phyloP scores from a whole-genome alignment of 1,140 invertebrate species.

The Lepidurus couesii region DNA sequence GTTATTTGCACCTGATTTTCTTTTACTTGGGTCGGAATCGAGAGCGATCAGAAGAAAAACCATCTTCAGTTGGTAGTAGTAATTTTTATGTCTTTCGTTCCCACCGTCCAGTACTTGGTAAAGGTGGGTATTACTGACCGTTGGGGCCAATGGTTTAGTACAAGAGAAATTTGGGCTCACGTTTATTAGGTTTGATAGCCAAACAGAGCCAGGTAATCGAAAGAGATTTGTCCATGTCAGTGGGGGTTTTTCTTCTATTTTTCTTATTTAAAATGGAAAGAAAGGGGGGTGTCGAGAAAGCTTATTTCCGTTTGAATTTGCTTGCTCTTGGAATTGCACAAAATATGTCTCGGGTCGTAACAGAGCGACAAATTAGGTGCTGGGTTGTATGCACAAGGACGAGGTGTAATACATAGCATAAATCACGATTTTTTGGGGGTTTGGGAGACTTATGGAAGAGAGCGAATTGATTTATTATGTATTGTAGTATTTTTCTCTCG shows the following conservation, averaged over 20 bases:
- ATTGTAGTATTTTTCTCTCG: background rate
- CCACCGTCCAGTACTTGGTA: background rate
- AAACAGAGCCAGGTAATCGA: background rate
- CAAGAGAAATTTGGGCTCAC: background rate
- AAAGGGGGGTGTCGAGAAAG: background rate
- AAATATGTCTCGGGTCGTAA: conserved; percentile 11
- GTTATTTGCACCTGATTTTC: too few species aligned
- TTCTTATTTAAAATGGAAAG: conserved; percentile 7
- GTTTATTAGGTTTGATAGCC: conserved; percentile 3
- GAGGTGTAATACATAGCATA: background rate
- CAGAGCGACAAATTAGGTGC: conserved; percentile 14
- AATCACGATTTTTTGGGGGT: background rate
- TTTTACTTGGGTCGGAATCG: too few species aligned
- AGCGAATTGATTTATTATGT: background rate
- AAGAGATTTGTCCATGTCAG: conserved; percentile 11
- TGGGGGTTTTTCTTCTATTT: background rate
- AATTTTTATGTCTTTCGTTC: background rate
- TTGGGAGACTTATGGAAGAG: background rate
- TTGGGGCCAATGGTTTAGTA: background rate
- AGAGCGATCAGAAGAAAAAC: too few species aligned
- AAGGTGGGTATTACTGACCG: background rate
- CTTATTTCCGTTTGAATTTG: background rate
- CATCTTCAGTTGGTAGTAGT: too few species aligned
- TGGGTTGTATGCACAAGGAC: background rate
- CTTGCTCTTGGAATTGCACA: background rate